Base-by-base conservation (phyloP, 2,797 vertebrate species). In the Eupleurogrammus muticus region DNA sequence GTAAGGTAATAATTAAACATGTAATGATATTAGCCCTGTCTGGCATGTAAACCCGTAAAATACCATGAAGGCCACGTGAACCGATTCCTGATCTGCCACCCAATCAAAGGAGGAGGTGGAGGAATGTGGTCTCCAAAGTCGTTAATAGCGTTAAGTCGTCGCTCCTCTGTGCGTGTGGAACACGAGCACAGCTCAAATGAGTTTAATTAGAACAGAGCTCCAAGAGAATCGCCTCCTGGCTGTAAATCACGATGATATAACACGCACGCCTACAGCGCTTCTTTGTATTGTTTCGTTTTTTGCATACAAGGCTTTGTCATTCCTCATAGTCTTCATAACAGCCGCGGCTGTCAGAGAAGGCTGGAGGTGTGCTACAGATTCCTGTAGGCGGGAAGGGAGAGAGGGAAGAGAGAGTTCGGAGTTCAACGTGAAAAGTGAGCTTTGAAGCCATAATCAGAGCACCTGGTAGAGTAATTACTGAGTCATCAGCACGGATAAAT, bases 391-490 rank as follows among this genome's bases (percentile, higher is more conserved):
- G 65, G n/a, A n/a, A n/a, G n/a, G n/a, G n/a, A n/a, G n/a, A n/a
- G n/a, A n/a, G n/a, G n/a, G 58, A 67, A 56, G 84, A n/a, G 64
- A 60, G 70, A 57, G 84, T 60, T 83, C 82, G 82, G 19, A 80
- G 79, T 74, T 82, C 79, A 83, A 24, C 24, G 34, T 53, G 56
- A 56, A 50, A 64, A 51, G 19, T 21, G 47, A 73, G 49, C 46
- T 65, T 40, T 73, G 63, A 20, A 68, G 46, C 5, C 46, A 35
- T 66, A 42, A 66, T 79, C 60, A 52, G 51, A 70, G 44, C 69
- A 48, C 50, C 63, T 63, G 66, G 66, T 12, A 0, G 48, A 32
- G 54, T 36, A 20, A 74, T 21, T 28, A 44, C 64, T 20, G 63
- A 79, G 62, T 74, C 47, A 63, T 24, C 2, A 0, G 35, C 14